Evolutionary conservation across 2,888 invertebrate genomes (phyloP).

Genomic region (Drosophila rubida): DNA sequence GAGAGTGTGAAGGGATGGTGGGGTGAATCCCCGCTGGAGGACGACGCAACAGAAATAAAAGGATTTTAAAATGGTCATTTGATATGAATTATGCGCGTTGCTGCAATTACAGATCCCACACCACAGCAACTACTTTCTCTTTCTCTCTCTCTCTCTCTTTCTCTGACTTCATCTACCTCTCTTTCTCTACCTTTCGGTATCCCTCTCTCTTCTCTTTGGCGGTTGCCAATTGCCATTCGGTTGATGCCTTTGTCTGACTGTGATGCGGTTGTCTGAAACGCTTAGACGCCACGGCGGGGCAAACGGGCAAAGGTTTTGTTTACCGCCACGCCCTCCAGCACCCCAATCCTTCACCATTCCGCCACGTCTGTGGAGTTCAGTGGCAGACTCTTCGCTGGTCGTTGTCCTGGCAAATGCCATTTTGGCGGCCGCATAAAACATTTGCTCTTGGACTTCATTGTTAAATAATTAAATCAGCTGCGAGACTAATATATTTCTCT

Average conservation of each 20-base stretch:
- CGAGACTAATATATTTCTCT: constrained; percentile 83
- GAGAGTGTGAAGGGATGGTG: background rate
- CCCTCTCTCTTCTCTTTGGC: constrained; percentile 1
- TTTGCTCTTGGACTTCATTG: constrained; percentile 75
- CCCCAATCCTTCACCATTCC: background rate
- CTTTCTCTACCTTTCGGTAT: constrained; percentile 1
- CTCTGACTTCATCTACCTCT: background rate
- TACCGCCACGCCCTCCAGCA: constrained; percentile 23
- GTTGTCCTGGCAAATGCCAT: constrained; percentile 11
- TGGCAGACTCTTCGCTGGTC: constrained; percentile 1
- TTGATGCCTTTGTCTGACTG: constrained; percentile 77
- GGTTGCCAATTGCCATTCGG: constrained; percentile 10
- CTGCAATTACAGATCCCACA: constrained; percentile 81
- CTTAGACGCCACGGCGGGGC: constrained; percentile 28
- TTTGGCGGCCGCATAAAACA: constrained; percentile 46
- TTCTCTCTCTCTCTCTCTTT: background rate
- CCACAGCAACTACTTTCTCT: constrained; percentile 21
- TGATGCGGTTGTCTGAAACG: constrained; percentile 75
- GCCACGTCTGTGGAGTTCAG: background rate
- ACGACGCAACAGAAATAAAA: constrained; percentile 82
- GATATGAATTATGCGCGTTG: constrained; percentile 84
- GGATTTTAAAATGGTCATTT: constrained; percentile 85
- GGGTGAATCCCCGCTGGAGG: constrained; percentile 16
- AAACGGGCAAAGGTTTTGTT: constrained; percentile 41
- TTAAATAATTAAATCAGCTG: constrained; percentile 84